Base-by-base conservation (phyloP, 2,113 vertebrate species). In the Lasiurus borealis region DNA sequence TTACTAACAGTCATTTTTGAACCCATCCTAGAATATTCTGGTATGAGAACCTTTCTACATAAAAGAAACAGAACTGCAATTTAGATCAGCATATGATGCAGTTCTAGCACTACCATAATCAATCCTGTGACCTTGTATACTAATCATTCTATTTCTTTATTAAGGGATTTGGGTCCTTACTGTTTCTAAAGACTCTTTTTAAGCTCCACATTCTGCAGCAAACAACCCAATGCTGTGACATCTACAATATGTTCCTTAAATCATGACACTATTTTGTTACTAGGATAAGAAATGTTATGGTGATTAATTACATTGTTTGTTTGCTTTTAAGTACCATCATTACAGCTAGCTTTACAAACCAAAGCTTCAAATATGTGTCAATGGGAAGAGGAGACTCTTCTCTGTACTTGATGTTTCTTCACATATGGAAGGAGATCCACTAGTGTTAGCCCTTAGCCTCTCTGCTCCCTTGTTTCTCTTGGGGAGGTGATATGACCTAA, bases 91-190 rank as follows among this genome's bases (percentile, higher is more conserved):
- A 68, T 57, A 31, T 84, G 19, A 85, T 5, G 46, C 10, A 76
- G 62, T 72, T 27, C 36, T 34, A 94, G 57, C 9, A 89, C 48
- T 87, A 75, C 11, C 54, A 69, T 57, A 73, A 83, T 19, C n/a
- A 91, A 71, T n/a, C 59, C 76, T 83, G 27, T 71, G 69, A 64
- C 69, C 18, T 11, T 88, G 25, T 29, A 62, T 36, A 66, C 10
- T 82, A 72, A 93, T 48, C 21, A 92, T 85, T 88, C 66, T 66
- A 59, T 48, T 82, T 62, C 62, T 95, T 80, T 77, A 76, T 23
- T 77, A 77, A 64, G 34, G 3, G 27, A 92, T 68, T 75, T 69
- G 88, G n/a, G 11, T 89, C 59, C 12, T 85, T 92, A 90, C 54
- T 66, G 6, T 64, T 92, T 90, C n/a, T 62, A 54, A 82, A 96